These are phyloP conservation scores for Sinosuthora webbiana DNA, from an alignment of 2,113 vertebrate genomes.

Conservation along the genomic window DNA sequence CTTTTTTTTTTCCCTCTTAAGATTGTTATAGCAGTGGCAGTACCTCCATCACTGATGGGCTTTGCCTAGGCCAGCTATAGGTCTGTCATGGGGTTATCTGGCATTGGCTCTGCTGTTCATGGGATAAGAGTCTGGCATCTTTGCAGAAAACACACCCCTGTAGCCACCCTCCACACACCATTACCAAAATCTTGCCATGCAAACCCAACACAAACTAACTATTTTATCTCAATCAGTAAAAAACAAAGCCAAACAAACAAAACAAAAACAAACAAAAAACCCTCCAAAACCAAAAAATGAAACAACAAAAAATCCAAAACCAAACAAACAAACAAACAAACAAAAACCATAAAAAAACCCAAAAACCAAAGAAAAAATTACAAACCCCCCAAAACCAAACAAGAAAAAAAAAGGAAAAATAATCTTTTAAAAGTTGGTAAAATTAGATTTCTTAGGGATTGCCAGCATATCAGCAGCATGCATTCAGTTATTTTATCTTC, in stretches of 20 bases:
- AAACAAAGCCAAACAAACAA: not conserved
- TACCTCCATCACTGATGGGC: not conserved
- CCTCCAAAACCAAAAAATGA: too few relatives aligned
- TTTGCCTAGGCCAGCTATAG: rapidly evolving
- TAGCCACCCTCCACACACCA: rapidly evolving
- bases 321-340: too few relatives aligned
- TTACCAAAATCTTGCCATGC: not conserved
- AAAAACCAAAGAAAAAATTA: too few relatives aligned
- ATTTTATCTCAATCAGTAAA: not conserved
- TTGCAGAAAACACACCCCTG: not conserved
- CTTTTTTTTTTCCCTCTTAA: not conserved
- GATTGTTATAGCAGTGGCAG: not conserved
- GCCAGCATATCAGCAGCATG: not conserved
- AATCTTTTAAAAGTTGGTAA: not conserved
- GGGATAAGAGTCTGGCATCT: not conserved
- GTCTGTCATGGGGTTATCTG: rapidly evolving
- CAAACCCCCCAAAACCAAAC: not conserved
- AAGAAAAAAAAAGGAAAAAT: too few relatives aligned
- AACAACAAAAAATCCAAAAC: too few relatives aligned
- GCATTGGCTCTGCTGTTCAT: not conserved
- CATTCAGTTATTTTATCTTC: not conserved
- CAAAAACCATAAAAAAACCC: too few relatives aligned
- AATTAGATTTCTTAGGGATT: not conserved
- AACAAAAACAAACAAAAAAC: not conserved
- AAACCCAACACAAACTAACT: not conserved